Base-by-base conservation (phyloP, 1,140 invertebrate species). In the Andrena cerasifolii region DNA sequence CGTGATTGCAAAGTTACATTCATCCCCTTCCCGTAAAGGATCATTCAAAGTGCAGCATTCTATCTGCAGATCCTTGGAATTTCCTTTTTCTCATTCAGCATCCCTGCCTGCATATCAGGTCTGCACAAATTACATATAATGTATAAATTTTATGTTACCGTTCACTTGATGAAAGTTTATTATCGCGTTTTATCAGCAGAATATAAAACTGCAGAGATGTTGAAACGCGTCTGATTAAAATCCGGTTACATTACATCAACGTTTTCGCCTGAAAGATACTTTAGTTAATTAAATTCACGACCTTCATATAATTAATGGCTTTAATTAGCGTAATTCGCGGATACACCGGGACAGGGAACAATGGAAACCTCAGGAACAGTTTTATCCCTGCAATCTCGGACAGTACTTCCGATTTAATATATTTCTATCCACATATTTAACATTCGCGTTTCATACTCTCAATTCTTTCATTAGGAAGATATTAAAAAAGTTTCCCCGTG, bases 1-100 rank as follows among this genome's bases (percentile, higher is more conserved):
- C 65, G 73, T 76, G 65, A 68, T 67, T 68, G 51, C 51, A 12
- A 76, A 68, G 53, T 58, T 76, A 14, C 28, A 10, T 3, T 28
- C n/a, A 40, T 40, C 36, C 10, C 4, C 10, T 40, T 40, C 24
- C 63, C 21, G 21, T 40, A 21, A 40, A 59, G 63, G 47, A 68
- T 58, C 65, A 49, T 58, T 68, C 36, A 59, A 59, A 68, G 21
- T 16, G 28, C 21, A 5, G 10, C 36, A 31, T 26, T 68, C 53
- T 68, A 68, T 59, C 10, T 12, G 8, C 43, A 21, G 26, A 53
- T 40, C 14, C 16, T 31, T n/a, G 2, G 4, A 12, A 67, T 65
- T 14, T 21, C 21, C 21, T 62, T 36, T 54, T 26, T 12, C 24
- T 31, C 36, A 18, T 56, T 74, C 26, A 18, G 43, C 47, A 0